These are phyloP conservation scores for Uropsilus gracilis DNA, from an alignment of 2,113 vertebrate species.

Conservation along the genomic window DNA sequence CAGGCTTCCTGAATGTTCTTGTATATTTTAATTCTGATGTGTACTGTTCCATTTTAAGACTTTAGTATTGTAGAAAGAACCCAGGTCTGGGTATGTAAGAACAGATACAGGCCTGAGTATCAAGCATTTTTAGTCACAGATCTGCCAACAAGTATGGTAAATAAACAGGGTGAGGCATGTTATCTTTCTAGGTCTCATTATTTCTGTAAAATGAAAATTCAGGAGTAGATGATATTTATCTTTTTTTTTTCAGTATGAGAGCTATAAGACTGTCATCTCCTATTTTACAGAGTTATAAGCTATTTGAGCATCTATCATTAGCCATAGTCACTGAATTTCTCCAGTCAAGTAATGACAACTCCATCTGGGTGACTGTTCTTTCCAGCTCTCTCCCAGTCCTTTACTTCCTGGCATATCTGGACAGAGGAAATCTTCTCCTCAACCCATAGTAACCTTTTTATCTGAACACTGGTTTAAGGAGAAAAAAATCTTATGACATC, in stretches of 20 bases:
- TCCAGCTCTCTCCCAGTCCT: not conserved
- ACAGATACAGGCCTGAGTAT: not conserved
- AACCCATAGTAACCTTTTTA: not conserved
- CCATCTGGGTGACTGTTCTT: not conserved
- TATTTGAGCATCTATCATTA: not conserved
- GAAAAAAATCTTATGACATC: not conserved
- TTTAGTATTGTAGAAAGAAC: not conserved
- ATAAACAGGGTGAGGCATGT: not conserved
- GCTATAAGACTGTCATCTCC: not conserved
- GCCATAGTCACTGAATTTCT: not conserved
- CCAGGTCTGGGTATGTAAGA: not conserved
- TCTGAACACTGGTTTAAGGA: not conserved
- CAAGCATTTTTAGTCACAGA: not conserved
- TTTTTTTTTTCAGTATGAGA: not conserved
- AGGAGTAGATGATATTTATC: not conserved
- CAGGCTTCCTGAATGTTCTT: too few relatives aligned
- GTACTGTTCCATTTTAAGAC: not conserved
- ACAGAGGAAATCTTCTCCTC: not conserved
- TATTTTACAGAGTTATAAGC: not conserved
- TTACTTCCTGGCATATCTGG: slow-evolving; percentile 51
- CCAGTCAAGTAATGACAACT: not conserved
- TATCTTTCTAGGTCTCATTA: not conserved
- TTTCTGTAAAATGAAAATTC: not conserved
- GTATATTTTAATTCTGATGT: not conserved
- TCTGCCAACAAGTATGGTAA: not conserved